Conservation (phyloP, 2,113 vertebrate genomes). For the Hyaena hyaena region DNA sequence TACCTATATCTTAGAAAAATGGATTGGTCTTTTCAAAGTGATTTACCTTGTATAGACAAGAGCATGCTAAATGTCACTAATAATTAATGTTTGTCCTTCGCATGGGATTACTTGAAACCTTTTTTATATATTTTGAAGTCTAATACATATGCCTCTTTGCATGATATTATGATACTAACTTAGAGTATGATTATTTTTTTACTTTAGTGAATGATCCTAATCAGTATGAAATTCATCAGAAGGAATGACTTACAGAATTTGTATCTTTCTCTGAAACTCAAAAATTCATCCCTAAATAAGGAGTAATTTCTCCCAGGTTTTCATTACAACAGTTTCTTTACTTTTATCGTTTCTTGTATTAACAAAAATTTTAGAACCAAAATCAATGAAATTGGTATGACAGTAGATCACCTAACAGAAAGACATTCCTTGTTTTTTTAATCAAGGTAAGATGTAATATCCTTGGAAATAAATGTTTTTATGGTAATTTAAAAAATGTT, state of each 20-base stretch:
- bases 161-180: conserved; percentile 69
- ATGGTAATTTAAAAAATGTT: not conserved
- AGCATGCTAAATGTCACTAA: conserved; percentile 66
- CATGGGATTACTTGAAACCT: conserved; percentile 45
- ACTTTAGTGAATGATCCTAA: conserved; percentile 40
- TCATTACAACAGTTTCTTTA: not conserved
- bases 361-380: conserved; percentile 14
- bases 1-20: conserved; percentile 29
- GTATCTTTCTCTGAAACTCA: conserved; percentile 40
- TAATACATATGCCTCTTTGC: conserved; percentile 60
- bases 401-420: conserved; percentile 8
- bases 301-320: conserved; percentile 24
- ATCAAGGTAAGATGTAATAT: not conserved
- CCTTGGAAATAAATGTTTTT: conserved; percentile 1
- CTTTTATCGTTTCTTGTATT: conserved; percentile 35
- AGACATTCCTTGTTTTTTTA: not conserved
- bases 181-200: conserved; percentile 58
- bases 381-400: conserved; percentile 18
- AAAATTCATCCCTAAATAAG: conserved; percentile 27
- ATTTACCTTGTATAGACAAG: not conserved
- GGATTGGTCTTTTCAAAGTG: not conserved
- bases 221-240: conserved; percentile 27
- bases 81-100: conserved; percentile 65
- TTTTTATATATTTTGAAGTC: conserved; percentile 37
- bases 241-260: conserved; percentile 50